Conservation (phyloP, 2,888 invertebrate genomes). For the Ypsolopha scabrella region DNA sequence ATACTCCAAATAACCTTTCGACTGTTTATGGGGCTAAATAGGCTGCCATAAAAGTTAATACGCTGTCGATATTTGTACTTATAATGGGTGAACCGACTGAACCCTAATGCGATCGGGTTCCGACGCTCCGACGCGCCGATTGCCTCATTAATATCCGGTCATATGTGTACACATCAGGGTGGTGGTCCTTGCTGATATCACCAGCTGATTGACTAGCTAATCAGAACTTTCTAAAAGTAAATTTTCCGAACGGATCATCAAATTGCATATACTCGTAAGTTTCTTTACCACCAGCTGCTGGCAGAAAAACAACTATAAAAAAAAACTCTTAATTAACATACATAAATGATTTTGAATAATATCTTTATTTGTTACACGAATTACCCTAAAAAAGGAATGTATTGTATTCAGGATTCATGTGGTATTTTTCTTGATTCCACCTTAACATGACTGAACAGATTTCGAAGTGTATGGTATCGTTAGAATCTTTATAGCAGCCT, state of each 20-base stretch:
- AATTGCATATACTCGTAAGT: not conserved
- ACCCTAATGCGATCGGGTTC: conserved; percentile 30
- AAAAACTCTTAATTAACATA: too few relatives aligned
- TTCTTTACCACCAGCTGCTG: too few relatives aligned
- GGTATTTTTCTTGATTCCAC: too few relatives aligned
- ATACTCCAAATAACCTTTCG: too few relatives aligned
- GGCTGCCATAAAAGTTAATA: conserved; percentile 28
- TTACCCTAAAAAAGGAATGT: too few relatives aligned
- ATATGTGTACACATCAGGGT: conserved; percentile 19
- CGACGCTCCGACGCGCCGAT: conserved; percentile 31
- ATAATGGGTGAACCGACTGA: conserved; percentile 25
- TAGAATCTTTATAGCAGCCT: too few relatives aligned
- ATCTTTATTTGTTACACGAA: too few relatives aligned
- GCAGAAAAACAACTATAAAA: too few relatives aligned
- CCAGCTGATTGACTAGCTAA: not conserved
- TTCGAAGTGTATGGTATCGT: too few relatives aligned
- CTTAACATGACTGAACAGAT: too few relatives aligned
- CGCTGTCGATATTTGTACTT: conserved; percentile 26
- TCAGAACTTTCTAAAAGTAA: not conserved
- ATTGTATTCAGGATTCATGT: too few relatives aligned
- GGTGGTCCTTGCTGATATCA: not conserved
- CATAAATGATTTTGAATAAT: too few relatives aligned
- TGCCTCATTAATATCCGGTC: conserved; percentile 54
- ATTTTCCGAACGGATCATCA: not conserved
- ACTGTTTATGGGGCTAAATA: conserved; percentile 3